phyloP scores from a whole-genome alignment of 2,797 vertebrate species.

The Scarus forsteni region DNA sequence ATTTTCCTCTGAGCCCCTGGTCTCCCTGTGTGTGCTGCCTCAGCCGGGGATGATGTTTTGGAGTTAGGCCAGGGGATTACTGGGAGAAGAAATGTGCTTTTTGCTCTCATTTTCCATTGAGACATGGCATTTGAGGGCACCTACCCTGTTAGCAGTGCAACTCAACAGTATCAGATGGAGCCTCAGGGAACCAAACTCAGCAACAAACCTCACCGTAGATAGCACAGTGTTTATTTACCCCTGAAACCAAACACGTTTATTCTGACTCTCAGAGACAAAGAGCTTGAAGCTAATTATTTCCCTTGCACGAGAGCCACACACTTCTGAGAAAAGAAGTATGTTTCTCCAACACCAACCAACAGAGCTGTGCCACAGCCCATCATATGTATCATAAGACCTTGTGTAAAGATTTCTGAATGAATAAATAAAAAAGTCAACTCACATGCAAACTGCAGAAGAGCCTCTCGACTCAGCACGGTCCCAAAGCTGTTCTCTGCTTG shows the following conservation, averaged over 20 bases:
- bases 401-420: neutral
- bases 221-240: constrained; percentile 42
- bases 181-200: constrained; percentile 41
- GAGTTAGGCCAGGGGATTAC: constrained; percentile 72
- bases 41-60: constrained; percentile 68
- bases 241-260: constrained; percentile 41
- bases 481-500: constrained; percentile 89
- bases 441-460: constrained; percentile 94
- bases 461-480: constrained; percentile 90
- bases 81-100: constrained; percentile 59
- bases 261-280: constrained; percentile 44
- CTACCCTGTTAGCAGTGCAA: constrained; percentile 63
- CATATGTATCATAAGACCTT: neutral
- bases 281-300: constrained; percentile 43
- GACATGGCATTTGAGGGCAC: constrained; percentile 60
- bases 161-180: constrained; percentile 54
- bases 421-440: constrained; percentile 78
- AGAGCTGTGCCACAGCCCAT: neutral
- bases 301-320: constrained; percentile 9
- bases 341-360: constrained; percentile 1
- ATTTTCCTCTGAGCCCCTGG: constrained; percentile 62
- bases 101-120: constrained; percentile 68
- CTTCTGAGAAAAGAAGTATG: neutral
- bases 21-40: constrained; percentile 55
- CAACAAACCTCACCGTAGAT: constrained; percentile 33